Evolutionary conservation across 2,113 vertebrate genomes (phyloP).

Genomic region (Siniperca knerii): DNA sequence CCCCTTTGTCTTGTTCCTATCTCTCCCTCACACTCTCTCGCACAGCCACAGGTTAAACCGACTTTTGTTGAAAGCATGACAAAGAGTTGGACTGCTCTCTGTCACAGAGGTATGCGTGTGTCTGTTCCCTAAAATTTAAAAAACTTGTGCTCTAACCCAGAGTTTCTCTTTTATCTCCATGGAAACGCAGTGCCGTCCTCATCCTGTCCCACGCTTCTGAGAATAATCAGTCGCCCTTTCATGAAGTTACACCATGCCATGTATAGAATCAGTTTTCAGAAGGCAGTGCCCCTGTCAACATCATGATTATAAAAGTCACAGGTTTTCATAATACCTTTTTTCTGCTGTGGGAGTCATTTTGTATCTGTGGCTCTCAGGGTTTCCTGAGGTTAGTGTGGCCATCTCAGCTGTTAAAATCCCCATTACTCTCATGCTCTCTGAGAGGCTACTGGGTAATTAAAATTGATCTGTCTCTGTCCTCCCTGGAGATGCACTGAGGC

Average conservation of each 20-base stretch:
- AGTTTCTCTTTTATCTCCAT: conserved; percentile 60
- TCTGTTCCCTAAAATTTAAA: conserved; percentile 32
- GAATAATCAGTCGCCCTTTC: conserved; percentile 40
- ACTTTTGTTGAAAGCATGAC: conserved; percentile 36
- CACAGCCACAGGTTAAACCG: conserved; percentile 43
- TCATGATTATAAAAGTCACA: conserved; percentile 46
- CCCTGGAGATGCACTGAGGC: conserved; percentile 31
- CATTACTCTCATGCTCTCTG: conserved; percentile 66
- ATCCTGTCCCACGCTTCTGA: conserved; percentile 33
- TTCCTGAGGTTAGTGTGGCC: conserved; percentile 56
- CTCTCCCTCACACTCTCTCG: conserved; percentile 21
- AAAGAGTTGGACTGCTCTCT: conserved; percentile 32
- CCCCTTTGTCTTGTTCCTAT: conserved; percentile 18
- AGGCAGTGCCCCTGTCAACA: conserved; percentile 21
- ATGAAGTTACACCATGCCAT: conserved; percentile 21
- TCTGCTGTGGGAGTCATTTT: conserved; percentile 54
- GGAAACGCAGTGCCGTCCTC: conserved; percentile 39
- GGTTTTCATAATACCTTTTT: conserved; percentile 45
- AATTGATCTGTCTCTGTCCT: conserved; percentile 70
- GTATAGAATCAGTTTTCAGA: conserved; percentile 24
- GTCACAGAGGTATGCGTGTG: not conserved
- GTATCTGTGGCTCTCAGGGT: conserved; percentile 16
- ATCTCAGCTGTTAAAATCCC: conserved; percentile 65
- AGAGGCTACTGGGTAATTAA: conserved; percentile 71
- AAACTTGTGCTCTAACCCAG: conserved; percentile 31